Base-by-base conservation (phyloP, 2,113 vertebrate species). In the Sinocyclocheilus grahami region DNA sequence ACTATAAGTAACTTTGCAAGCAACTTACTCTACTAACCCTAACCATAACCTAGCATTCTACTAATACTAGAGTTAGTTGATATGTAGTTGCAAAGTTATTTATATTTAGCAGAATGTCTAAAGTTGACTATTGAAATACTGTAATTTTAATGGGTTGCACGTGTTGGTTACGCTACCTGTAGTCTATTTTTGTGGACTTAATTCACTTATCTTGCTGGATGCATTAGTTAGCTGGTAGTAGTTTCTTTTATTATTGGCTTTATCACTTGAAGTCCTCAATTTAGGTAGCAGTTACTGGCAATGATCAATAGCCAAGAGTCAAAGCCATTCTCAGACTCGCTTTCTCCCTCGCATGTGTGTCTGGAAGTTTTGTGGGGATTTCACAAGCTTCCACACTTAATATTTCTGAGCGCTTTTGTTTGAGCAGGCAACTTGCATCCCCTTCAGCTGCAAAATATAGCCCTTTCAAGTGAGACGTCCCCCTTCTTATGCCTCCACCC, bases 401-500 rank as follows among this genome's bases (percentile, higher is more conserved):
- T 92, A 89, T 89, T 86, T 84, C 12, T 3, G 83, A 78, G 75
- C 24, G 12, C 87, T 84, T 82, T 91, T 92, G 88, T 80, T 90
- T 90, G 89, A 90, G 72, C 80, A 89, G 84, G 87, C 84, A 86
- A 81, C 85, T 88, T 85, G 58, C 86, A 85, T 87, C 89, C 89
- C 85, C 89, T 91, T 86, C 85, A 84, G 85, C 89, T 86, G 88
- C 90, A 89, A 92, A 93, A 92, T 91, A 83, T 20, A 82, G 91
- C 87, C 88, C 89, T 92, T 94, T 93, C 87, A 92, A 93, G 91
- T 89, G 88, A 93, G 88, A 63, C 78, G 86, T 85, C 77, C 84
- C 91, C 92, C 92, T 92, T 95, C 88, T 91, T 89, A 89, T 93
- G 90, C 95, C 90, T 92, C 91, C 89, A 88, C 93, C 95, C 94